A percentile compares a stretch with the other conserved stretches of the same genome.
Evolutionary conservation across 2,113 vertebrate genomes (phyloP).

Genomic region (Entosphenus tridentatus): DNA sequence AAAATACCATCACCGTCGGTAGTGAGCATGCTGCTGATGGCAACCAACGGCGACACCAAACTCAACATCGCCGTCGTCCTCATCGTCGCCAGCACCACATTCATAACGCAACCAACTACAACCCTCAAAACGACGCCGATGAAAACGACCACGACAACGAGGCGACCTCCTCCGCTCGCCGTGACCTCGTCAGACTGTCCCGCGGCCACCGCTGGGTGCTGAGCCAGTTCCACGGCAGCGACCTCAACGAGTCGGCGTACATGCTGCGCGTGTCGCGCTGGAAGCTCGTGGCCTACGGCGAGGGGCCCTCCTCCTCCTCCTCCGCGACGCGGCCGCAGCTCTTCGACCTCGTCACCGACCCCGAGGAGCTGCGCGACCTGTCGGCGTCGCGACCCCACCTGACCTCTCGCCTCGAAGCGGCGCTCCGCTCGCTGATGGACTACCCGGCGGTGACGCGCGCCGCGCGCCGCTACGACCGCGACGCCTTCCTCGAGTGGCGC

Average conservation of each 20-base stretch:
- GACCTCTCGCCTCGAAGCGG: constrained; percentile 31
- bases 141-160: background rate
- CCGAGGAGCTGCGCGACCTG: constrained; percentile 53
- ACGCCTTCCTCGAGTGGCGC: constrained; percentile 47
- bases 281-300: constrained; percentile 65
- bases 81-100: background rate
- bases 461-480: constrained; percentile 55
- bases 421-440: constrained; percentile 37
- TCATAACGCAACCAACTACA: background rate
- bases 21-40: no score
- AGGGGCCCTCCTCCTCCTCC: constrained; percentile 20
- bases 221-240: constrained; percentile 80
- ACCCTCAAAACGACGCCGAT: background rate
- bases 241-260: constrained; percentile 66
- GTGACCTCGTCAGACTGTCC: no score
- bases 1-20: no score
- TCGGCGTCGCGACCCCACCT: constrained; percentile 30
- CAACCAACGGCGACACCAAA: background rate
- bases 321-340: no score
- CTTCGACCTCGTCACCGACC: constrained; percentile 39
- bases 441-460: constrained; percentile 45
- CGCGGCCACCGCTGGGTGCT: constrained; percentile 30
- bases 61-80: background rate
- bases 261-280: constrained; percentile 54
- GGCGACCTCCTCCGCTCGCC: constrained; percentile 16